phyloP scores from a whole-genome alignment of 2,888 invertebrate species.

The Netelia fuscicornis region DNA sequence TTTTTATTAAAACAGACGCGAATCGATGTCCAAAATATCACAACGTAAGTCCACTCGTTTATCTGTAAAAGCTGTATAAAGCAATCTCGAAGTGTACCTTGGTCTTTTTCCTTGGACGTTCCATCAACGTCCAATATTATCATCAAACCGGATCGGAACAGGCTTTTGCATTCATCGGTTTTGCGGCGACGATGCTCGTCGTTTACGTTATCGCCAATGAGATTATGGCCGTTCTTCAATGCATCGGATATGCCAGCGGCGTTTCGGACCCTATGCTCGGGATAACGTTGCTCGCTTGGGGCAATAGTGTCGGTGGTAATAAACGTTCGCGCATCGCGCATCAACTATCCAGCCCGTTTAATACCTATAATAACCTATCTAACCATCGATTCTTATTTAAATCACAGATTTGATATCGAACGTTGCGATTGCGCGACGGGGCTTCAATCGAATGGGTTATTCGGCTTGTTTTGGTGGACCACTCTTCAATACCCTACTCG shows the following conservation, averaged over 20 bases:
- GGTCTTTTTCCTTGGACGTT: neutral
- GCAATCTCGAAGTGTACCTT: too few relatives aligned
- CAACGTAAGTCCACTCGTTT: slow-evolving; percentile 76
- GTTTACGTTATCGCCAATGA: slow-evolving; percentile 88
- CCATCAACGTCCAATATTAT: too few relatives aligned
- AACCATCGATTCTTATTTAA: neutral
- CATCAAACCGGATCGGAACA: slow-evolving; percentile 48
- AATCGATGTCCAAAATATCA: slow-evolving; percentile 79
- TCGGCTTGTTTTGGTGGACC: slow-evolving; percentile 90
- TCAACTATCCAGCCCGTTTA: too few relatives aligned
- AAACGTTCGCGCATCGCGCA: too few relatives aligned
- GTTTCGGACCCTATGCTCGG: slow-evolving; percentile 88
- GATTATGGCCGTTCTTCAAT: slow-evolving; percentile 86
- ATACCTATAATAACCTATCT: neutral
- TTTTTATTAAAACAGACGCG: slow-evolving; percentile 76
- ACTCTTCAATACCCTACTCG: slow-evolving; percentile 86
- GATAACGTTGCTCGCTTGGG: slow-evolving; percentile 89
- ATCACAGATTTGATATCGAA: slow-evolving; percentile 87
- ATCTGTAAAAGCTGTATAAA: too few relatives aligned
- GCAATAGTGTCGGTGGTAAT: slow-evolving; percentile 87
- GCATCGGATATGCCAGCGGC: slow-evolving; percentile 87
- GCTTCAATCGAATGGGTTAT: slow-evolving; percentile 88
- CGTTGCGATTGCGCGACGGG: slow-evolving; percentile 87
- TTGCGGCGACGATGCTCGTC: slow-evolving; percentile 86
- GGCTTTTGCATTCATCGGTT: slow-evolving; percentile 87